Evolutionary conservation across 2,888 invertebrate genomes (phyloP), one percentile per base, ranked within the genome.

Genomic region (Dolichomitus sp.): DNA sequence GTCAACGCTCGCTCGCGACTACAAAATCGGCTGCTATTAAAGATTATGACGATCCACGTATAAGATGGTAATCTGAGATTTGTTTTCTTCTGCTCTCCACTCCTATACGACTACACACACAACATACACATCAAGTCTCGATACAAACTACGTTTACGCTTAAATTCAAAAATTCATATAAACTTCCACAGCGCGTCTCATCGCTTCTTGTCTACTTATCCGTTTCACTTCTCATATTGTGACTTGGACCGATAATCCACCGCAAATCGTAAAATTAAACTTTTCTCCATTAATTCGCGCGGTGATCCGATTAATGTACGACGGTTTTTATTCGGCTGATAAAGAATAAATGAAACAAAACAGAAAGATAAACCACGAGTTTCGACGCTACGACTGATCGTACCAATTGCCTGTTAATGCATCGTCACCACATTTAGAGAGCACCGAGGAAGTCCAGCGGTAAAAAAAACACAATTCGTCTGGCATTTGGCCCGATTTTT

Each of bases 61-160:
- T 83, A 79, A 76, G 75, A 80, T 85, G 84, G 80, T 82, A 84
- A 80, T 77, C 59, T 59, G 61, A 37, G 30, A 59, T 59, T 77
- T 87, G 81, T 79, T 80, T 74, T 83, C 78, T 82, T 69, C 81
- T 84, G 70, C 83, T 84, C 86, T 89, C 88, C 88, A 88, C 87
- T 88, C 88, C 84, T 87, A 85, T 90, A 93, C 89, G 91, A 91
- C 92, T 92, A 93, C 92, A 92, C 92, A 93, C 93, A 92, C 92
- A 92, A 93, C 93, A 92, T 93, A 92, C 93, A 93, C 92, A 92
- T 92, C 88, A 88, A 92, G 89, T 91, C 88, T 89, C 87, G 86
- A 89, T 91, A 92, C 88, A 90, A 92, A 91, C 92, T 92, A 92
- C 89, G 80, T 88, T 90, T 91, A 91, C 84, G 86, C 85, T 89